Conservation (phyloP, 2,797 vertebrate genomes). For the Hemibagrus guttatus region DNA sequence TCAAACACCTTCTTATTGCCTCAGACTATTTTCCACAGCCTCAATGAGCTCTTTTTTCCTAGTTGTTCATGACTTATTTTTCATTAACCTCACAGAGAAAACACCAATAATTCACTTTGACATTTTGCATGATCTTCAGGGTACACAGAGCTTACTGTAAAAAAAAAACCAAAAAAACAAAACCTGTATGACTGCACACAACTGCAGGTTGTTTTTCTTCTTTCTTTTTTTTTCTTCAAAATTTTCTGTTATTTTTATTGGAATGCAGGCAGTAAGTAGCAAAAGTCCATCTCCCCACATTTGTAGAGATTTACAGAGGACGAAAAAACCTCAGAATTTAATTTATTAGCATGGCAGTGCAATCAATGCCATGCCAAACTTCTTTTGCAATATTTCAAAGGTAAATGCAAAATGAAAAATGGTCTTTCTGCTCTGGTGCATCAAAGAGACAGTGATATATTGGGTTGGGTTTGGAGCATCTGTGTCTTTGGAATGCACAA, state of each 20-base stretch:
- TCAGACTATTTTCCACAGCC: constrained; percentile 39
- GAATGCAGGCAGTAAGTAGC: not conserved
- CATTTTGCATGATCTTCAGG: constrained; percentile 57
- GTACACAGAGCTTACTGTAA: constrained; percentile 26
- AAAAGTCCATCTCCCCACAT: constrained; percentile 9
- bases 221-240: not conserved
- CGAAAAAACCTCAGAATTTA: constrained; percentile 47
- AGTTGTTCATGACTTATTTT: constrained; percentile 49
- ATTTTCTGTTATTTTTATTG: constrained; percentile 8
- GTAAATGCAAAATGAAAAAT: constrained; percentile 57
- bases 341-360: constrained; percentile 53
- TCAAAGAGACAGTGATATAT: constrained; percentile 61
- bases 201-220: constrained; percentile 3
- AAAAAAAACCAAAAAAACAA: not conserved
- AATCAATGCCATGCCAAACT: constrained; percentile 52
- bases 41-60: constrained; percentile 35
- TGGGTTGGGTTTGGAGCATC: constrained; percentile 30
- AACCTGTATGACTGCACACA: not conserved
- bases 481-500: constrained; percentile 20
- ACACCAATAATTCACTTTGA: constrained; percentile 59
- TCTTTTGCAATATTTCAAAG: constrained; percentile 54
- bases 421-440: constrained; percentile 37
- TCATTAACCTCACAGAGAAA: constrained; percentile 58
- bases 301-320: constrained; percentile 42
- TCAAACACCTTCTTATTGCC: constrained; percentile 46